A percentile compares a stretch with the other conserved stretches of the same genome.
Evolutionary conservation across 2,113 vertebrate genomes (phyloP).

Genomic region (Dasyornis broadbenti): DNA sequence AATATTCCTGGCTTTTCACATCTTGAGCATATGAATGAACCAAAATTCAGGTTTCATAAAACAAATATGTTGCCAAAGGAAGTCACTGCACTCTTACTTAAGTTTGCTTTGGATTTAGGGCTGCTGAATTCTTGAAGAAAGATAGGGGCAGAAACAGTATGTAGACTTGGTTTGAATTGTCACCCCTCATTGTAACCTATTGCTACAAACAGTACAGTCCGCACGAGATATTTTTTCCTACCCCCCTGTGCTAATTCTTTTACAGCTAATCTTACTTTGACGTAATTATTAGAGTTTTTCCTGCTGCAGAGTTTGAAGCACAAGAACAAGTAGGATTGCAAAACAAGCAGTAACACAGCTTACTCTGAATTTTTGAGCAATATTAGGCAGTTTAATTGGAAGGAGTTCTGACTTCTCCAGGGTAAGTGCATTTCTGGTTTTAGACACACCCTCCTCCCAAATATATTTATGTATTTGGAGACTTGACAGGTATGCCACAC

Average conservation of each 20-base stretch:
- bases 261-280: conserved; percentile 16
- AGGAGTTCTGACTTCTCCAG: neutral
- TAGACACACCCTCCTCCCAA: neutral
- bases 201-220: neutral
- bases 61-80: neutral
- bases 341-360: conserved; percentile 11
- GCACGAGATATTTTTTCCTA: neutral
- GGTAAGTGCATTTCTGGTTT: neutral
- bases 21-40: neutral
- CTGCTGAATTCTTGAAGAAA: neutral
- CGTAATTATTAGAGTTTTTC: conserved; percentile 24
- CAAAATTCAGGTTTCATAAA: neutral
- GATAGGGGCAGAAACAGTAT: neutral
- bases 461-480: neutral
- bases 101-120: neutral
- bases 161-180: neutral
- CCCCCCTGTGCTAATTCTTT: neutral
- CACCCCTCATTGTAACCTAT: neutral
- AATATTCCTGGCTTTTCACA: neutral
- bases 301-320: conserved; percentile 10
- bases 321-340: neutral
- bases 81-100: neutral
- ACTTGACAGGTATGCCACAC: neutral
- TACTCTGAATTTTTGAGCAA: neutral
- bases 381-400: neutral